Percentiles rank a stretch among this genome's conserved stretches.
These are phyloP conservation scores for Gastrophysa polygoni DNA, from an alignment of 2,888 invertebrate genomes.

Conservation along the genomic window DNA sequence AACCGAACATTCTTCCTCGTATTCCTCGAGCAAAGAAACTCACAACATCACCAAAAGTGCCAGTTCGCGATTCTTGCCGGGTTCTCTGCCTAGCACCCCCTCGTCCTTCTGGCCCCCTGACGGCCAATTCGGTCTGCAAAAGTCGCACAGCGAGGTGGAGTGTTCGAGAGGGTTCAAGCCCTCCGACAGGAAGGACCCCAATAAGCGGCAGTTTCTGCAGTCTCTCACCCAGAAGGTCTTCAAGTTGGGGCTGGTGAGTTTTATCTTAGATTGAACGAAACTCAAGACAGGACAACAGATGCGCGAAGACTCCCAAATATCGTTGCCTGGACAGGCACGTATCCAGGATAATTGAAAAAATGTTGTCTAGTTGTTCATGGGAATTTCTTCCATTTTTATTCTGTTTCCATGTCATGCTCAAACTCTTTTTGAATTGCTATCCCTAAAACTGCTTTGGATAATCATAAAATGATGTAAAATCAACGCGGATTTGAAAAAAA, in stretches of 20 bases:
- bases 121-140: constrained; percentile 44
- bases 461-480: too few relatives aligned
- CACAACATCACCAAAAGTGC: constrained; percentile 42
- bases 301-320: too few relatives aligned
- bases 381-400: too few relatives aligned
- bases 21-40: constrained; percentile 39
- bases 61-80: constrained; percentile 40
- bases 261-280: not conserved
- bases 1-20: constrained; percentile 35
- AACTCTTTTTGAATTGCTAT: too few relatives aligned
- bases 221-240: constrained; percentile 82
- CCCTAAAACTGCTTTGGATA: too few relatives aligned
- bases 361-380: too few relatives aligned
- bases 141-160: constrained; percentile 63
- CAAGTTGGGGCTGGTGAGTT: constrained; percentile 81
- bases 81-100: constrained; percentile 43
- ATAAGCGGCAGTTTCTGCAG: constrained; percentile 79
- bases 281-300: not conserved
- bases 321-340: too few relatives aligned
- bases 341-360: too few relatives aligned
- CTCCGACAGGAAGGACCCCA: constrained; percentile 82
- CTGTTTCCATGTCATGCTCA: too few relatives aligned
- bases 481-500: too few relatives aligned
- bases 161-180: constrained; percentile 82
- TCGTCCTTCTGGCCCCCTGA: constrained; percentile 23